These are phyloP conservation scores for Drosophila kepulauana DNA, from an alignment of 1,140 invertebrate species.

Conservation along the genomic window DNA sequence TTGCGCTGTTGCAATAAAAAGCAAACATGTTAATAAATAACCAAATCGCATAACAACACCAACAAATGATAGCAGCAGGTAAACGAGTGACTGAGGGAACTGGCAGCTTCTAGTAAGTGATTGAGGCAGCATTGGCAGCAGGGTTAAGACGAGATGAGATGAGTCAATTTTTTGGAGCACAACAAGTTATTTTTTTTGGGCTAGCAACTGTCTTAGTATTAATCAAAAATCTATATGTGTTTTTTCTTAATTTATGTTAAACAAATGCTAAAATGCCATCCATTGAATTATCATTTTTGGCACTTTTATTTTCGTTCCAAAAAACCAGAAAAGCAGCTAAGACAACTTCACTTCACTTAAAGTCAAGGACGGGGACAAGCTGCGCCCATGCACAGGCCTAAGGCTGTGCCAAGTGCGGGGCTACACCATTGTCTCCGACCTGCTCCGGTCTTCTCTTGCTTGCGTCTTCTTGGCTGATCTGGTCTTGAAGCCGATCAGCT, in stretches of 20 bases:
- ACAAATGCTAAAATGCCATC: slow-evolving; percentile 47
- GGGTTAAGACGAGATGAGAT: slow-evolving; percentile 16
- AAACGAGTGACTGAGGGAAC: background rate
- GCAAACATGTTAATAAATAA: slow-evolving; percentile 76
- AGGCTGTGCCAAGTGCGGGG: slow-evolving; percentile 66
- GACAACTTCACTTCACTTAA: slow-evolving; percentile 50
- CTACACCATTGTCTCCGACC: slow-evolving; percentile 58
- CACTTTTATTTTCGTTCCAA: slow-evolving; percentile 72
- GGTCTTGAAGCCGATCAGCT: slow-evolving; percentile 49
- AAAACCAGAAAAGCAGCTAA: slow-evolving; percentile 48
- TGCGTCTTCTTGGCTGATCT: slow-evolving; percentile 12
- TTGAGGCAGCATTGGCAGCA: slow-evolving; percentile 38
- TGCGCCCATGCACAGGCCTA: slow-evolving; percentile 59
- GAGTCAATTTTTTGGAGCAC: slow-evolving; percentile 53
- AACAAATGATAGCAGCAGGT: slow-evolving; percentile 16
- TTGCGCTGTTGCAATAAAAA: slow-evolving; percentile 64
- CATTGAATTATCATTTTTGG: slow-evolving; percentile 65
- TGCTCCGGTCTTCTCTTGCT: slow-evolving; percentile 11
- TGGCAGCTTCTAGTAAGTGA: slow-evolving; percentile 50
- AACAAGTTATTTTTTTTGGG: slow-evolving; percentile 40
- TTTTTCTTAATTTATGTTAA: slow-evolving; percentile 73
- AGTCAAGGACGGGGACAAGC: slow-evolving; percentile 70
- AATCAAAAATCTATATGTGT: slow-evolving; percentile 37
- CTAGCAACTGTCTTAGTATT: slow-evolving; percentile 50
- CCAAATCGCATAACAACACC: slow-evolving; percentile 53